Evolutionary conservation across 2,797 vertebrate genomes (phyloP).

Genomic region (Pipistrellus pipistrellus): DNA sequence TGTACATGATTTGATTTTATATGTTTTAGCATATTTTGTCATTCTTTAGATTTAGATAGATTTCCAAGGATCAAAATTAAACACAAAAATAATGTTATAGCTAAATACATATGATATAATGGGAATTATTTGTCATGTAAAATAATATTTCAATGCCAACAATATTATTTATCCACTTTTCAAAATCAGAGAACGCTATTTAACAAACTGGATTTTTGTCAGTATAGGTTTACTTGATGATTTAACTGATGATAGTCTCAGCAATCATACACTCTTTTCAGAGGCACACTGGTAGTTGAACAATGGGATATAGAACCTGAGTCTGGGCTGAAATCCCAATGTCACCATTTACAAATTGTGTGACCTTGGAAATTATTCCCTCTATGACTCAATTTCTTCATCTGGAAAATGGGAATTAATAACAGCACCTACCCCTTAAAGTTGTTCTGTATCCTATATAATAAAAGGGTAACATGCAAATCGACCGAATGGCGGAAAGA

Average conservation of each 20-base stretch:
- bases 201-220: neutral
- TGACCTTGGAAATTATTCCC: neutral
- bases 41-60: slow-evolving; percentile 24
- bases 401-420: neutral
- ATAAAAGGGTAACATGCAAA: no score
- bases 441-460: neutral
- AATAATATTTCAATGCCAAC: neutral
- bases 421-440: neutral
- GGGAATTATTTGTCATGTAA: neutral
- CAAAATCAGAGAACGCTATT: neutral
- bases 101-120: neutral
- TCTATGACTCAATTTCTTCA: neutral
- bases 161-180: neutral
- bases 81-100: neutral
- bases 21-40: neutral
- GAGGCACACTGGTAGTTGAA: neutral
- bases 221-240: neutral
- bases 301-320: neutral
- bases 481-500: no score
- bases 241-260: neutral
- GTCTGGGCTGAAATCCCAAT: neutral
- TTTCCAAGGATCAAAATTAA: slow-evolving; percentile 40
- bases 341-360: neutral
- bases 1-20: neutral
- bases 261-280: neutral